phyloP scores from a whole-genome alignment of 64 coral and sea anemone species.

The Platygyra sinensis region DNA sequence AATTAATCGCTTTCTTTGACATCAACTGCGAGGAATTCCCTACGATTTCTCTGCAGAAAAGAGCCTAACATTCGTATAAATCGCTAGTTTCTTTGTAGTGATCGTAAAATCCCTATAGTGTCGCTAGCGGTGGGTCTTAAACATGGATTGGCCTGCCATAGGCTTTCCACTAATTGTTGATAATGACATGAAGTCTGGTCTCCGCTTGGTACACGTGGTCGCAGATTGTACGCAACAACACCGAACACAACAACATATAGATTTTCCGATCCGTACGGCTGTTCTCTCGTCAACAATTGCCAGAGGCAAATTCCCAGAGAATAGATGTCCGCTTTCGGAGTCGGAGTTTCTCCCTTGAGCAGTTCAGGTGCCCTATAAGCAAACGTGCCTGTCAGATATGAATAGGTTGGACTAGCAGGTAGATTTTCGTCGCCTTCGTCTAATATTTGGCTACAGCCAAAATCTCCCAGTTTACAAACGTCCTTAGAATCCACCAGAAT shows the following conservation, averaged over 20 bases:
- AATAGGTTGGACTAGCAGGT: constrained; percentile 95
- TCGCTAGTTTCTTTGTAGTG: constrained; percentile 48
- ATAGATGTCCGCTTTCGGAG: constrained; percentile 91
- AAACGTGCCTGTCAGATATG: constrained; percentile 91
- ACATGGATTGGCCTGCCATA: constrained; percentile 69
- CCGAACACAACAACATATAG: constrained; percentile 95
- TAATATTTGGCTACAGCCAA: constrained; percentile 90
- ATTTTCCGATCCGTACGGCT: constrained; percentile 86
- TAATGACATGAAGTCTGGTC: constrained; percentile 55
- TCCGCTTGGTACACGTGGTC: constrained; percentile 76
- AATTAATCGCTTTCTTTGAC: constrained; percentile 75
- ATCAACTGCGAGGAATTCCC: constrained; percentile 76
- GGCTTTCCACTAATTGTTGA: constrained; percentile 71
- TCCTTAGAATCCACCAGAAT: constrained; percentile 83
- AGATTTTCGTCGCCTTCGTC: constrained; percentile 83
- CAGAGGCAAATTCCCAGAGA: constrained; percentile 92
- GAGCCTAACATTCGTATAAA: background rate
- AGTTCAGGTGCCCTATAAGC: constrained; percentile 95
- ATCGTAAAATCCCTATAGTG: constrained; percentile 54
- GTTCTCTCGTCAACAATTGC: constrained; percentile 82
- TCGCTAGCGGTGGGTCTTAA: constrained; percentile 69
- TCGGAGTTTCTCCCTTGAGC: constrained; percentile 82
- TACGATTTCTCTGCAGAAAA: constrained; percentile 12
- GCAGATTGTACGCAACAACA: constrained; percentile 89
- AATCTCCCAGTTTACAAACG: constrained; percentile 93